Percentiles rank a stretch among this genome's conserved stretches.
These are phyloP conservation scores for Galemys pyrenaicus DNA, from an alignment of 2,113 vertebrate species.

Conservation along the genomic window DNA sequence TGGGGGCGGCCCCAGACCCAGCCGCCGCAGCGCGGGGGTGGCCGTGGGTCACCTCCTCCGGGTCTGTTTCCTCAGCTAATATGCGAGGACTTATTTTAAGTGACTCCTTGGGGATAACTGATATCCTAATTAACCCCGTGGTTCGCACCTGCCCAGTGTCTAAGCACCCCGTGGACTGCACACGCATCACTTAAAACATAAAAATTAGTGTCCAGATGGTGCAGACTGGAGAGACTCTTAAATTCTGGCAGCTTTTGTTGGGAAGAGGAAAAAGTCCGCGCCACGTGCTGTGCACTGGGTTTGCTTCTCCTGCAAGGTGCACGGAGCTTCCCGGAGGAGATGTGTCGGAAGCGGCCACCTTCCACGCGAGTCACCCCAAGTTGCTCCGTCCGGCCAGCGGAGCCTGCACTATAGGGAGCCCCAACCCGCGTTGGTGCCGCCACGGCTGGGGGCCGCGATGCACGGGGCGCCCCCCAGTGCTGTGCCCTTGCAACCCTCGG, in stretches of 20 bases:
- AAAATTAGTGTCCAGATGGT: slow-evolving; percentile 22
- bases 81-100: neutral
- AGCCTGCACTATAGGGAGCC: fast-evolving
- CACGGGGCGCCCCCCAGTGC: neutral
- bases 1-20: neutral
- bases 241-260: neutral
- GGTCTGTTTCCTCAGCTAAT: neutral
- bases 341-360: neutral
- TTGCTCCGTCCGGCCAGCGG: too few relatives aligned
- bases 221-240: neutral
- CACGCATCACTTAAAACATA: neutral
- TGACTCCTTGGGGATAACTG: neutral
- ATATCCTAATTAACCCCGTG: neutral
- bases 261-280: too few relatives aligned
- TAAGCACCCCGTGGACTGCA: neutral
- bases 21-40: fast-evolving
- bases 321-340: neutral
- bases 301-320: slow-evolving; percentile 26
- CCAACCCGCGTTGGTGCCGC: too few relatives aligned
- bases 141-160: slow-evolving; percentile 8
- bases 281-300: neutral
- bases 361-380: fast-evolving
- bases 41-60: fast-evolving
- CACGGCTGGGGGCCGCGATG: too few relatives aligned
- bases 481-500: neutral